Conservation (phyloP, 2,797 vertebrate species). For the Clarias laeviceps region DNA sequence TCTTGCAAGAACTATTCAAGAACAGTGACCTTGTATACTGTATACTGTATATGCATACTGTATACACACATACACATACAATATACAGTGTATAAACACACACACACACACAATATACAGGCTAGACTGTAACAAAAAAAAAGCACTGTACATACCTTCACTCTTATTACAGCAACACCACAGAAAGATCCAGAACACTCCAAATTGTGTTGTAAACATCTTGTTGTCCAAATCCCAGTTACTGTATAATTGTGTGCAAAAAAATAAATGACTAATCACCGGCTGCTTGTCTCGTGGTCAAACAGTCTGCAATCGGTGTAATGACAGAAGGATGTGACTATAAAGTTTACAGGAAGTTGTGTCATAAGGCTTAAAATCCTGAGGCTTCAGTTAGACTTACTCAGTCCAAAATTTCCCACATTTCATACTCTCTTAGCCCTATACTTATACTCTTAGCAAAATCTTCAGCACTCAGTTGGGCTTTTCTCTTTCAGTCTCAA, state of each 20-base stretch:
- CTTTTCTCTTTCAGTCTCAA: neutral
- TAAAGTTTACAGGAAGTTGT: conserved; percentile 24
- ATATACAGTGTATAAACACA: no score
- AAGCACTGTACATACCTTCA: conserved; percentile 23
- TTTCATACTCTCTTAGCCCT: neutral
- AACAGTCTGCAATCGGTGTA: neutral
- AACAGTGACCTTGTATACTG: no score
- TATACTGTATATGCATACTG: no score
- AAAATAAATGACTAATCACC: neutral
- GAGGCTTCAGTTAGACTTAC: neutral
- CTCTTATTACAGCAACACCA: conserved; percentile 15
- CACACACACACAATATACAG: no score
- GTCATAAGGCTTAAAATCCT: conserved; percentile 5
- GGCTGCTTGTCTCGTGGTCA: neutral
- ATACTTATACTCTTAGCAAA: neutral
- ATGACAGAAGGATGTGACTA: neutral
- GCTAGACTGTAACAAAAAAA: neutral
- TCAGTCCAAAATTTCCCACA: neutral
- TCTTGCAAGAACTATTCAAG: no score
- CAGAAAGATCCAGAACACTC: conserved; percentile 5
- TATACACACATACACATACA: no score
- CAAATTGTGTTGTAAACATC: conserved; percentile 23
- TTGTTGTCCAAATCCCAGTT: neutral
- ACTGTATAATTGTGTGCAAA: neutral
- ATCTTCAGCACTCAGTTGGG: neutral